Base-by-base conservation (phyloP, 2,113 vertebrate species). In the Phalacrocorax pelagicus region DNA sequence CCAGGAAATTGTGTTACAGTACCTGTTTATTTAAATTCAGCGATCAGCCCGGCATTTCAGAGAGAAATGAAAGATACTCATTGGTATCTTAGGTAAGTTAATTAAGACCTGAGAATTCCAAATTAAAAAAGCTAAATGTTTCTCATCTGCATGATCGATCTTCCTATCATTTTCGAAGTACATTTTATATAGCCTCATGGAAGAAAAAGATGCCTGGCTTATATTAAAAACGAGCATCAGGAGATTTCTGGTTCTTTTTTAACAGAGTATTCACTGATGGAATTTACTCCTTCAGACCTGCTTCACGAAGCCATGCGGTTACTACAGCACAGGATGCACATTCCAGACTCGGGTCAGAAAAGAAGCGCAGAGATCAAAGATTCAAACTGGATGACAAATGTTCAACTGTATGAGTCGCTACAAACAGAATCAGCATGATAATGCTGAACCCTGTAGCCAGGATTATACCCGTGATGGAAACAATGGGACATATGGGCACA, bases 401-500 rank as follows among this genome's bases (percentile, higher is more conserved):
- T 51, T 88, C 84, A 44, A 12, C 83, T 34, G 47, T 2, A 40
- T 44, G 57, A 92, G 81, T 77, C 6, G 46, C 54, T 65, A 6
- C 74, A 82, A 82, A 69, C 71, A 92, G 66, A 87, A 95, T 80
- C 84, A 95, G 93, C 84, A 80, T 36, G 90, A 91, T 91, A 92
- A 95, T 77, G 74, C 88, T 46, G 52, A 88, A 77, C 83, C 66
- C 78, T 18, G 29, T 34, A 65, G 90, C 72, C 71, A 82, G 92
- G 92, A 92, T 92, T 79, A 92, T 29, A 87, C 63, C 82, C 90
- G 0, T 9, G 73, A 9, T 74, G 92, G 80, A 83, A 94, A 97
- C 93, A 91, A 94, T 89, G 47, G 91, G 92, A 96, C 96, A 93
- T 93, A 93, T 87, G 91, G 92, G 88, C 88, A 92, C 93, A 92